Conservation (phyloP, 2,888 invertebrate species). For the Digitonthophagus gazella region DNA sequence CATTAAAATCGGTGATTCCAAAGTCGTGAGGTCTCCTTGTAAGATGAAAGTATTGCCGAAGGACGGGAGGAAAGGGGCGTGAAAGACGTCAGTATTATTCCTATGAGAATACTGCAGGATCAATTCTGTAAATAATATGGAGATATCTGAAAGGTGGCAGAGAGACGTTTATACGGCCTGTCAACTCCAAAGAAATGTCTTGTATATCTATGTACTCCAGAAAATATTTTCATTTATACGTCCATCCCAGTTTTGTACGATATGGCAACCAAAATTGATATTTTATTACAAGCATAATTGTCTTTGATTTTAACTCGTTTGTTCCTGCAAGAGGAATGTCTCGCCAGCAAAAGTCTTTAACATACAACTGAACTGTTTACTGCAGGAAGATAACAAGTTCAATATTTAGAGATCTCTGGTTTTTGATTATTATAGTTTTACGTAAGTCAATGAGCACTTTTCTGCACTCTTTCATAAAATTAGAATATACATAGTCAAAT, state of each 20-base stretch:
- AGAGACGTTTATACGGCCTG: neutral
- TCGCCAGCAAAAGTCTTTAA: neutral
- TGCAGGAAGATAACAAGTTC: too few relatives aligned
- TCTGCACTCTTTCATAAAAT: too few relatives aligned
- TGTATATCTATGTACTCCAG: neutral
- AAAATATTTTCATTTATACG: neutral
- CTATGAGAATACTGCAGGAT: neutral
- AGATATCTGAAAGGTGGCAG: neutral
- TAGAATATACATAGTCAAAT: too few relatives aligned
- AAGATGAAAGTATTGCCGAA: neutral
- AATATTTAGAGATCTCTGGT: too few relatives aligned
- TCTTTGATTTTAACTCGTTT: neutral
- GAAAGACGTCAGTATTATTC: neutral
- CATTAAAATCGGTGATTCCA: too few relatives aligned
- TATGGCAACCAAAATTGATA: neutral
- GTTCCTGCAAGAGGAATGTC: neutral
- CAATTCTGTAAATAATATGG: neutral
- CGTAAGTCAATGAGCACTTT: too few relatives aligned
- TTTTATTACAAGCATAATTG: neutral
- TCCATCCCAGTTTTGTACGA: too few relatives aligned
- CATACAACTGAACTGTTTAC: too few relatives aligned
- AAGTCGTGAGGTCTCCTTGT: too few relatives aligned
- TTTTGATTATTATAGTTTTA: too few relatives aligned
- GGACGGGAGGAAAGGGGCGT: neutral
- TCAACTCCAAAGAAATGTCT: neutral